Percentiles rank a stretch among this genome's conserved stretches.
Evolutionary conservation across 2,113 vertebrate genomes (phyloP).

Genomic region (Gambusia holbrooki): DNA sequence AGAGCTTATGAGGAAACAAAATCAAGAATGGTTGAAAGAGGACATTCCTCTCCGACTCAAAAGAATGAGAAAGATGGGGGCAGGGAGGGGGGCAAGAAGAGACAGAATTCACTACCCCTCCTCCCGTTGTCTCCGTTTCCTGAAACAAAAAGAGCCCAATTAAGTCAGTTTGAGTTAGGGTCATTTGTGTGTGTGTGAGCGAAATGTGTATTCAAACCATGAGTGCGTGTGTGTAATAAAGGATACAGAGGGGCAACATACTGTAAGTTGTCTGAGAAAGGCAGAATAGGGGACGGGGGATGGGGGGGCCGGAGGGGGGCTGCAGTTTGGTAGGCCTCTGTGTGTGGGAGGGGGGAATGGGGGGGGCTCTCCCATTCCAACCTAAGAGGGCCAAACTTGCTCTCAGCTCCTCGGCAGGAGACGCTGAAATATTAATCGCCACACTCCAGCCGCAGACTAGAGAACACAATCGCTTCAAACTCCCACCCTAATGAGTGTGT

Average conservation of each 20-base stretch:
- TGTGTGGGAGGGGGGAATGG: not conserved
- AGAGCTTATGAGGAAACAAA: constrained; percentile 25
- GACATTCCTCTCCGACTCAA: constrained; percentile 37
- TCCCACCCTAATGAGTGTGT: constrained; percentile 82
- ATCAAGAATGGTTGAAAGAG: constrained; percentile 22
- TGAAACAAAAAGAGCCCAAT: constrained; percentile 80
- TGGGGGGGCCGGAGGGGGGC: not conserved
- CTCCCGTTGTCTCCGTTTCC: constrained; percentile 44
- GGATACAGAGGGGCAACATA: constrained; percentile 53
- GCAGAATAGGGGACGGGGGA: constrained; percentile 8
- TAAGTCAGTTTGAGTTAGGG: constrained; percentile 79
- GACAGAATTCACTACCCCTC: constrained; percentile 41
- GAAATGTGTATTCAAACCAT: constrained; percentile 27
- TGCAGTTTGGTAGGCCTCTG: constrained; percentile 18
- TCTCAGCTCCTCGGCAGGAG: constrained; percentile 81
- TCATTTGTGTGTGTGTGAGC: constrained; percentile 36
- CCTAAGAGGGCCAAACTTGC: constrained; percentile 76
- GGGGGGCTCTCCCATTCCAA: constrained; percentile 34
- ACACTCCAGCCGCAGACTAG: constrained; percentile 77
- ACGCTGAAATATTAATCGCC: constrained; percentile 84
- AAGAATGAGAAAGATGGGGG: constrained; percentile 30
- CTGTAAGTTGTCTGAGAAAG: constrained; percentile 55
- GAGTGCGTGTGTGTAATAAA: constrained; percentile 50
- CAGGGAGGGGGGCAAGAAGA: constrained; percentile 31
- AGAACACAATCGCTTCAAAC: constrained; percentile 83